Conservation (phyloP, 2,888 invertebrate genomes). For the Caenorhabditis sulstoni region DNA sequence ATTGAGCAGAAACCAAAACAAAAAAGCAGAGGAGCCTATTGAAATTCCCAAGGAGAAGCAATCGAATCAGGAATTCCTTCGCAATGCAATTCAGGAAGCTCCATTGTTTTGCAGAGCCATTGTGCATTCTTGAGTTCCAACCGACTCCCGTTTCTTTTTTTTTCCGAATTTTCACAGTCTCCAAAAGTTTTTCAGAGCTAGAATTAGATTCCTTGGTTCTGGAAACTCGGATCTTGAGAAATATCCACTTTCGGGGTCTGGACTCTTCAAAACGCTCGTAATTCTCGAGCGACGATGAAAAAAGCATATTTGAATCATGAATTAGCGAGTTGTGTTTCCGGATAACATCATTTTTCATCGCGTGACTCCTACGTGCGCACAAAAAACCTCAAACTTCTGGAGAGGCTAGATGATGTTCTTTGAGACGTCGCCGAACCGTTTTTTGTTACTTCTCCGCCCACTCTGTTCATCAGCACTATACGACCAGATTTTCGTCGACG, state of each 20-base stretch:
- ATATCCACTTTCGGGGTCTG: neutral
- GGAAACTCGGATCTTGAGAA: too few relatives aligned
- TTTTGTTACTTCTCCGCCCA: neutral
- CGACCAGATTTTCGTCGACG: neutral
- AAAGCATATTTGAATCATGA: slow-evolving; percentile 14
- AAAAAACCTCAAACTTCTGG: too few relatives aligned
- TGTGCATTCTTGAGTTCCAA: neutral
- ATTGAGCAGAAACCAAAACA: neutral
- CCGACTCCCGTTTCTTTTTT: neutral
- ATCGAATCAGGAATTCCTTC: slow-evolving; percentile 5
- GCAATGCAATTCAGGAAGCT: neutral
- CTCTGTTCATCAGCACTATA: slow-evolving; percentile 49
- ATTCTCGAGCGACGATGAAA: too few relatives aligned
- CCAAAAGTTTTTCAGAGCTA: too few relatives aligned
- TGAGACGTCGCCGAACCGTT: slow-evolving; percentile 14
- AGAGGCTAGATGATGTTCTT: slow-evolving; percentile 1
- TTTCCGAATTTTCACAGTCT: slow-evolving; percentile 1
- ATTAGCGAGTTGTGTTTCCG: slow-evolving; percentile 22
- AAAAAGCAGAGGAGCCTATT: neutral
- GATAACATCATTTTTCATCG: slow-evolving; percentile 22
- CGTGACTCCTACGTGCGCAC: neutral
- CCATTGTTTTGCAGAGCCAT: neutral
- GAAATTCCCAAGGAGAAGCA: neutral
- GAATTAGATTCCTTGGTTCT: too few relatives aligned
- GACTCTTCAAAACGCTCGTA: neutral